Evolutionary conservation across 1,140 invertebrate genomes (phyloP).

Genomic region (Lepidotrigona ventralis): DNA sequence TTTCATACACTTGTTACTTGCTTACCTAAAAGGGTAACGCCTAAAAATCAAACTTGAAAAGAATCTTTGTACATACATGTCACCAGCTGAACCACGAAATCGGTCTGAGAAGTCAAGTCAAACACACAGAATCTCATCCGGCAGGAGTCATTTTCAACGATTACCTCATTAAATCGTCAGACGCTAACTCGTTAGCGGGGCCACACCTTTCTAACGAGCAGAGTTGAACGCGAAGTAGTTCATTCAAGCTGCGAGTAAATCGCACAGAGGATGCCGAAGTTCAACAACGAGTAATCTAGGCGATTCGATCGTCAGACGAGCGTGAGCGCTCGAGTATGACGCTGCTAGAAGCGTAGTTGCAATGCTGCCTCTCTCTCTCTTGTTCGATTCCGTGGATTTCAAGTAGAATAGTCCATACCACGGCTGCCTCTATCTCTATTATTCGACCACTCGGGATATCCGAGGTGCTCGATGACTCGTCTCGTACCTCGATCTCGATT

Average conservation of each 20-base stretch:
- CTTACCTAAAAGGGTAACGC: no score
- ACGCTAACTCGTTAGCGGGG: neutral
- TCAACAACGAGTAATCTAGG: neutral
- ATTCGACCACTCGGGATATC: slow-evolving; percentile 11
- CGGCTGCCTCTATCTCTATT: neutral
- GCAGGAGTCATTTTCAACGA: neutral
- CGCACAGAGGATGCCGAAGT: neutral
- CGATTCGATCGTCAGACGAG: neutral
- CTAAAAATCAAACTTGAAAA: no score
- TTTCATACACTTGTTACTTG: no score
- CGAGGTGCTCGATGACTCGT: neutral
- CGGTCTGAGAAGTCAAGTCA: neutral
- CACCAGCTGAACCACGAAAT: no score
- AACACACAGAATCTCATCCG: neutral
- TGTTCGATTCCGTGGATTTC: neutral
- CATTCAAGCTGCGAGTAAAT: no score
- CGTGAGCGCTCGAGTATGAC: neutral
- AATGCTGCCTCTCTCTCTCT: neutral
- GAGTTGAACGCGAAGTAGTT: neutral
- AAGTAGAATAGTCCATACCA: neutral
- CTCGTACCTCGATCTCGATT: neutral
- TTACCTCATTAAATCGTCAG: neutral
- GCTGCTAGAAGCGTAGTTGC: neutral
- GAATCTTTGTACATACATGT: no score
- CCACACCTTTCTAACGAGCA: neutral